Evolutionary conservation across 2,888 invertebrate genomes (phyloP), one percentile per base, ranked within the genome.

Genomic region (Priocnemis perturbator): DNA sequence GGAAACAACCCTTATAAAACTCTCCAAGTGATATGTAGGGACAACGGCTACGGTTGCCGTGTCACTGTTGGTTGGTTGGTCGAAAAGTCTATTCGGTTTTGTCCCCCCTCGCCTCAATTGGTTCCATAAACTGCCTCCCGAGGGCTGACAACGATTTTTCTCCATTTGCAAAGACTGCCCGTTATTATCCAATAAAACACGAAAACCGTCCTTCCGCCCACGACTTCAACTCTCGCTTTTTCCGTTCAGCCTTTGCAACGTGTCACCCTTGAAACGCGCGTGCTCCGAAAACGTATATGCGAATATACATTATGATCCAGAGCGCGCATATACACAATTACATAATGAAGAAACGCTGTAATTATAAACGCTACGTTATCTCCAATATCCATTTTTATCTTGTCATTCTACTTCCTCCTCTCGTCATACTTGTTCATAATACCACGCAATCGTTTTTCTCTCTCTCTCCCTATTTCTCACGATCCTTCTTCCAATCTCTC

Each of bases 281-380:
- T 47, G 60, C 73, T 71, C 69, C 67, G 67, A 69, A 69, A 69
- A 78, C 77, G 73, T 75, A 77, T 74, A 79, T 70, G 74, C 76
- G 78, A 78, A 77, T 70, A 74, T 78, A 76, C 58, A 57, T 64
- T 66, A 63, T 76, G 74, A 82, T 81, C 67, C 76, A 73, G 73
- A 68, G 60, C 79, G 78, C 80, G 77, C 77, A 77, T 76, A 81
- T 81, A 79, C 76, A 81, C 77, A 71, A 70, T 83, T 82, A 83
- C 67, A 78, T 81, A 74, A 81, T 81, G 77, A 83, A 82, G 78
- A 81, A 79, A 84, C 78, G 79, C 69, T 71, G 74, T 79, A 78
- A 81, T 83, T 82, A 82, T 75, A 81, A 79, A 82, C 73, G 75
- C 77, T 81, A 83, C 69, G 57, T 75, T 72, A 67, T 69, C 58